Conservation (phyloP, 2,113 vertebrate species). For the Uria aalge region DNA sequence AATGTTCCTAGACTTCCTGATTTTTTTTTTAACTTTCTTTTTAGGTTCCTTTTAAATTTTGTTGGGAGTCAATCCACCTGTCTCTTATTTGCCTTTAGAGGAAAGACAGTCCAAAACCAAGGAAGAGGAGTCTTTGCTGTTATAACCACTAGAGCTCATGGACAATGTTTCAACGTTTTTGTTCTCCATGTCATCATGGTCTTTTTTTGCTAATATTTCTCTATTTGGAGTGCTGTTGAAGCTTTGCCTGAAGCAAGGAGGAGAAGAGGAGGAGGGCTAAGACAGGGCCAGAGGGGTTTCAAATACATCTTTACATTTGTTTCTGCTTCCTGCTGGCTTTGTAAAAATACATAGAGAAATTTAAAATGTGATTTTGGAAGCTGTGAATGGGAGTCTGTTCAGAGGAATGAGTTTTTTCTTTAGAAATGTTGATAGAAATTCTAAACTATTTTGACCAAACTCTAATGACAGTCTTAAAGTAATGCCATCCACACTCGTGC, state of each 20-base stretch:
- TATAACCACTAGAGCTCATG: background rate
- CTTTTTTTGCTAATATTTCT: background rate
- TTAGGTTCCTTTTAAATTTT: background rate
- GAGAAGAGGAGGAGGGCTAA: background rate
- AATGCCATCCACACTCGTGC: fast-evolving
- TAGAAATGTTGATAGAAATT: background rate
- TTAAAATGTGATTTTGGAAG: background rate
- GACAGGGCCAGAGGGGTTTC: background rate
- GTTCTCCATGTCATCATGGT: background rate
- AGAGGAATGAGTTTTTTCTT: background rate
- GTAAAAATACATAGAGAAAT: background rate
- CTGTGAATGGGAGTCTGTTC: background rate
- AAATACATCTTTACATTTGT: background rate
- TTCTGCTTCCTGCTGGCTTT: background rate
- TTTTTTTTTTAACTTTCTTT: too few species aligned
- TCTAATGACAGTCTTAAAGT: background rate
- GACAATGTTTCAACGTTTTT: background rate
- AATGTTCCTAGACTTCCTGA: background rate
- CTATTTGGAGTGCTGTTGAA: background rate
- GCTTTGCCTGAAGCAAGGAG: background rate
- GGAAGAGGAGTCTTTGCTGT: background rate
- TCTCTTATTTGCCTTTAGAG: background rate
- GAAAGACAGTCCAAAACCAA: background rate
- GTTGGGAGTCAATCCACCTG: background rate
- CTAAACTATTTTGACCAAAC: background rate